Evolutionary conservation across 2,113 vertebrate species (phyloP), one percentile per base, ranked within the genome.

Genomic region (Xyliphius kryptos): DNA sequence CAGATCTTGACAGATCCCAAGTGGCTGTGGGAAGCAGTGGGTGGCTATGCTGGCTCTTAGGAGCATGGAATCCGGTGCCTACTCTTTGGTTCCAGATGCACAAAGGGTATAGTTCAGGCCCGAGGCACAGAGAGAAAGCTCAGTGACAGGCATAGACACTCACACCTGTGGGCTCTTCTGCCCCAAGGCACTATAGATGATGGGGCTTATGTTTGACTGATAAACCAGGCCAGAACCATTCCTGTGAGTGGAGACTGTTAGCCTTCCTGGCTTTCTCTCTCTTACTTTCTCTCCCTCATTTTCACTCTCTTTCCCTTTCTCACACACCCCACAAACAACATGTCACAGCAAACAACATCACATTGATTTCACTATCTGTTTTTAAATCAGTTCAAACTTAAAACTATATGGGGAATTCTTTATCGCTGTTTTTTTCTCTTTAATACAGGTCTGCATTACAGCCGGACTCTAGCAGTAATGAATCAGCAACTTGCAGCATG

Each of bases 1-100:
- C 55, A 20, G 2, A 66, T 32, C 32, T 65, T 72, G 70, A 68
- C 70, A 51, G 55, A 59, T 72, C 66, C 66, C 70, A 72, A 66
- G 70, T 72, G 70, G 50, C 66, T 37, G 56, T 48, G n/a, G n/a
- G n/a, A n/a, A n/a, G n/a, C n/a, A n/a, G n/a, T n/a, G 61, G 65
- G 55, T 72, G 66, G 61, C 32, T 53, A 50, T 37, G n/a, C 16
- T 54, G 21, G 43, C 64, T 53, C 41, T 59, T 11, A 52, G 40
- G 61, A 68, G 20, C 5, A 38, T 36, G 43, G 9, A 59, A 43
- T 15, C 32, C 22, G 48, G 61, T 55, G 51, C 50, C 20, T 59
- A 46, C 20, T 56, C 48, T 47, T 21, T 47, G 48, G 56, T 14
- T 69, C 63, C 71, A 73, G 52, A 55, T 57, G 57, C 50, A 44